Percentiles rank a stretch among this genome's conserved stretches.
phyloP scores from a whole-genome alignment of 1,140 invertebrate genomes.

The Scylla paramamosain region DNA sequence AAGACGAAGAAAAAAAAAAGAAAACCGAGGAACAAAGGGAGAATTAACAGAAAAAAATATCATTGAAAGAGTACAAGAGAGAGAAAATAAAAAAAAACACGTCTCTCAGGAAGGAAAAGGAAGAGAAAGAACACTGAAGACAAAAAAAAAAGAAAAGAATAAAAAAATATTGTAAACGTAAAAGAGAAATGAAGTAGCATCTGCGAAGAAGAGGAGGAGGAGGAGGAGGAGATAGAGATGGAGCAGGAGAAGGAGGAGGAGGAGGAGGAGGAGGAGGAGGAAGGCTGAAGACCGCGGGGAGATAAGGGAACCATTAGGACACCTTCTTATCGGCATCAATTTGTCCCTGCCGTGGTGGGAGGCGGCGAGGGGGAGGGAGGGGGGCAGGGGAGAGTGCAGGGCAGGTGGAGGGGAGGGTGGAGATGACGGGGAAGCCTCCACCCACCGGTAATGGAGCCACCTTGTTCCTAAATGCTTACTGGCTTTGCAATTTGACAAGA shows the following conservation, averaged over 20 bases:
- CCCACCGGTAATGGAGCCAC: constrained; percentile 59
- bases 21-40: not conserved
- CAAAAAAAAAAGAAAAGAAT: not conserved
- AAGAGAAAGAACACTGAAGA: not conserved
- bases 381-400: not conserved
- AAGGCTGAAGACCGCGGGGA: not conserved
- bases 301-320: constrained; percentile 60
- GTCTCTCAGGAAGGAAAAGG: not conserved
- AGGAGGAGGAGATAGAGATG: not conserved
- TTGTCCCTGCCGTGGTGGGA: constrained; percentile 57
- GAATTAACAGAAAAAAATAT: not conserved
- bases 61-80: not conserved
- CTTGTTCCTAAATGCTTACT: constrained; percentile 70
- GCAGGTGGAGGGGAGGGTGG: not conserved
- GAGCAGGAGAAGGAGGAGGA: not conserved
- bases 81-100: not conserved
- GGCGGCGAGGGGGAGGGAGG: not conserved
- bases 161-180: not conserved
- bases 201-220: not conserved
- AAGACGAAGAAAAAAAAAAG: not conserved
- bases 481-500: constrained; percentile 55
- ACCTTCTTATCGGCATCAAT: constrained; percentile 54
- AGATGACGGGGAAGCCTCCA: not conserved
- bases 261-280: constrained; percentile 4
- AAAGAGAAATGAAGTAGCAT: not conserved